Percentiles rank a stretch among this genome's conserved stretches.
These are phyloP conservation scores for Pomacea maculata DNA, from an alignment of 1,140 invertebrate species.

Conservation along the genomic window DNA sequence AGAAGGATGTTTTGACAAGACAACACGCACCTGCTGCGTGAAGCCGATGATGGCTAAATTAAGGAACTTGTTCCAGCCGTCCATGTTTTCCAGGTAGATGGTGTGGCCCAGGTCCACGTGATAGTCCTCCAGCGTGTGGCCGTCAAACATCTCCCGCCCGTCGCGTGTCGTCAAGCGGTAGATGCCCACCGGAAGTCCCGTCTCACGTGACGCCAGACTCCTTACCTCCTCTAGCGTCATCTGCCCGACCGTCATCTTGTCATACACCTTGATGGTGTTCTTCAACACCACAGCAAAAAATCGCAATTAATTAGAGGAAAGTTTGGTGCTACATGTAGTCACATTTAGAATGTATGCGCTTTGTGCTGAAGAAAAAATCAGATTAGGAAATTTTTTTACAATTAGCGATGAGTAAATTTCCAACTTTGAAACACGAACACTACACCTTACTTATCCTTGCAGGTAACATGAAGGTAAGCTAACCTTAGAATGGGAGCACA, in stretches of 20 bases:
- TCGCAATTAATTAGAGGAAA: too few species aligned
- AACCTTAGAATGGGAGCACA: conserved; percentile 52
- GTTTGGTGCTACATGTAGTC: too few species aligned
- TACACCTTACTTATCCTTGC: too few species aligned
- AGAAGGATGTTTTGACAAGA: too few species aligned
- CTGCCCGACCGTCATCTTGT: conserved; percentile 45
- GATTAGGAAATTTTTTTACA: too few species aligned
- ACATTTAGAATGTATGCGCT: too few species aligned
- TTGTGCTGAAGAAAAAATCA: too few species aligned
- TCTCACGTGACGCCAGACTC: conserved; percentile 51
- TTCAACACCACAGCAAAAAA: not conserved
- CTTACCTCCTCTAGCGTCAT: conserved; percentile 46
- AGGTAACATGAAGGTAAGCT: not conserved
- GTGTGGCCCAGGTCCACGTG: conserved; percentile 53
- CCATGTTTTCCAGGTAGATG: conserved; percentile 61
- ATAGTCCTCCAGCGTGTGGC: conserved; percentile 57
- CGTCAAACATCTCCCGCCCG: conserved; percentile 59
- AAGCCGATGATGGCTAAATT: conserved; percentile 59
- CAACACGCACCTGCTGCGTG: conserved; percentile 41
- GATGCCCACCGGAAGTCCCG: conserved; percentile 61
- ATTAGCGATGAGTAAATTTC: too few species aligned
- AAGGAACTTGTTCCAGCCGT: conserved; percentile 65
- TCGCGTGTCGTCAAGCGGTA: conserved; percentile 55
- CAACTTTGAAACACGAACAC: too few species aligned
- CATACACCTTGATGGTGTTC: conserved; percentile 52